Conservation (phyloP, 2,113 vertebrate genomes). For the Corythaixoides concolor region DNA sequence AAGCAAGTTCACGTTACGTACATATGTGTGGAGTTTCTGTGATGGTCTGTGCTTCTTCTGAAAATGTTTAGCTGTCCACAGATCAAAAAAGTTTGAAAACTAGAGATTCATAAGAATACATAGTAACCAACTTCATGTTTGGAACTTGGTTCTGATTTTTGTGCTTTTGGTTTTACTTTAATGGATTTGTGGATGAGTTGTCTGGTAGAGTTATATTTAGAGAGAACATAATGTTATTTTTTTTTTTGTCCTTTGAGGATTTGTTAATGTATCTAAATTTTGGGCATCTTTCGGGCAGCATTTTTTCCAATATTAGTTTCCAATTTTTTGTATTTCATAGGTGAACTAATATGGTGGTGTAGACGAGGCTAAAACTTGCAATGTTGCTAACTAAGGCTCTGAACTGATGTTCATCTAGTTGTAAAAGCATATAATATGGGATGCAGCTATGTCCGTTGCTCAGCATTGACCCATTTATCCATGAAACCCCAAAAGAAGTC, state of each 20-base stretch:
- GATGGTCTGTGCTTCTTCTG: neutral
- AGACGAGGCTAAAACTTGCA: neutral
- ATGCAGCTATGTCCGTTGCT: neutral
- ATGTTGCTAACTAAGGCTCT: neutral
- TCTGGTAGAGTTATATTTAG: neutral
- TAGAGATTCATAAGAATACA: neutral
- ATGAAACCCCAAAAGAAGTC: neutral
- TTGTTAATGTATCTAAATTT: neutral
- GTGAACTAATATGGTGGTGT: neutral
- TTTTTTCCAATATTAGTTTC: neutral
- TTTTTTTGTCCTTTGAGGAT: neutral
- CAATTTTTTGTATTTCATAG: neutral
- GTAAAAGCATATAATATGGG: neutral
- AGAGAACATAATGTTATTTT: neutral
- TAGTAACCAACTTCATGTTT: neutral
- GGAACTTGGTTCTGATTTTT: accelerated
- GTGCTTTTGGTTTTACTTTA: neutral
- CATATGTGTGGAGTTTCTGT: neutral
- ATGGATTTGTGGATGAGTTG: neutral
- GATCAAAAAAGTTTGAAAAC: neutral
- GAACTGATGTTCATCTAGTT: neutral
- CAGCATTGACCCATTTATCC: neutral
- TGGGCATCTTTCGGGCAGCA: neutral
- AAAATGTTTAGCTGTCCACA: neutral
- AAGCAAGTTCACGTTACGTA: neutral